A percentile compares a stretch with the other conserved stretches of the same genome.
These are phyloP conservation scores for Illadopsis cleaveri DNA, from an alignment of 2,113 vertebrate genomes.

Conservation along the genomic window DNA sequence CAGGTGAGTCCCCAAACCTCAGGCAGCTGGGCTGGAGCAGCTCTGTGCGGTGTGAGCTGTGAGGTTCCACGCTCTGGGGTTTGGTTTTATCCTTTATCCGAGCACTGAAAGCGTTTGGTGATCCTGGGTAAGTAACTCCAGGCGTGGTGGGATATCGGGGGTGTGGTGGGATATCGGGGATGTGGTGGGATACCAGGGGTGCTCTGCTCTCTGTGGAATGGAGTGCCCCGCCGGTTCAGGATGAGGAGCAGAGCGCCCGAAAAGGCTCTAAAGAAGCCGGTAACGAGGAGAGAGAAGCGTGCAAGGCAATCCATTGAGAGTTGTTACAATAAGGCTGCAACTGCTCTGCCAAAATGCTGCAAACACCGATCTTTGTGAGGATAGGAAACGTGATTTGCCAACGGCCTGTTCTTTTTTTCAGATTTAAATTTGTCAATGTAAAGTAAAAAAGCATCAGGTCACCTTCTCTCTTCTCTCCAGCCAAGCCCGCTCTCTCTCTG, in stretches of 20 bases:
- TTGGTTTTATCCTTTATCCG: background rate
- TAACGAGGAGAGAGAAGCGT: background rate
- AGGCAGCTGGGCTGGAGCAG: background rate
- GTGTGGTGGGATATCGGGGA: background rate
- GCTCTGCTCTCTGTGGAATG: too few relatives aligned
- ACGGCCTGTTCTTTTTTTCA: background rate
- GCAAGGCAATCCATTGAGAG: too few relatives aligned
- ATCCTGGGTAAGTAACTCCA: background rate
- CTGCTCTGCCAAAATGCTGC: background rate
- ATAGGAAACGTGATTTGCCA: fast-evolving
- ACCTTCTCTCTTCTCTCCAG: background rate
- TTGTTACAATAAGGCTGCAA: background rate
- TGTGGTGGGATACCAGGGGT: background rate
- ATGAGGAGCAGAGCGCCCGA: background rate
- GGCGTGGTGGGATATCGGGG: background rate
- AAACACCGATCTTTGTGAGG: background rate
- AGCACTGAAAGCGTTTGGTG: background rate
- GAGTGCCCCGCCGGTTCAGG: background rate
- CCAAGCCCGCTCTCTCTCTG: background rate
- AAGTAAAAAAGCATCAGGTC: background rate
- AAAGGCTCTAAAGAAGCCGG: background rate
- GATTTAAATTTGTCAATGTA: background rate
- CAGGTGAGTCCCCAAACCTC: slow-evolving; percentile 11
- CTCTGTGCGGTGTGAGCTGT: fast-evolving
- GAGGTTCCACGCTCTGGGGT: fast-evolving